Evolutionary conservation across 2,113 vertebrate genomes (phyloP), one percentile per base, ranked within the genome.

Genomic region (Apteryx mantelli): DNA sequence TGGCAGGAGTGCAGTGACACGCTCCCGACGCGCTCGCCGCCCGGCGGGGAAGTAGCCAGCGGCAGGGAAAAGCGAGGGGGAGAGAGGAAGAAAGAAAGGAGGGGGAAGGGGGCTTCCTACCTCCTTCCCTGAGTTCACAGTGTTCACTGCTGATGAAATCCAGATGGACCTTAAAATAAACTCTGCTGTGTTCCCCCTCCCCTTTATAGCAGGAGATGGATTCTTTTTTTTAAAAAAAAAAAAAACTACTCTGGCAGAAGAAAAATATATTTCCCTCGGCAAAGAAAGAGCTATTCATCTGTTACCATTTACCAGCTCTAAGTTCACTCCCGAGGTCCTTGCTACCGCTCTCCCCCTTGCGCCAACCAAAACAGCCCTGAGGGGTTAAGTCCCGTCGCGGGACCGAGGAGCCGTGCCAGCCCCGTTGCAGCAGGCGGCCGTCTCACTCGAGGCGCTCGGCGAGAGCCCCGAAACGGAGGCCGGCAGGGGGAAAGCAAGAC

Each of bases 81-180:
- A 46, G 46, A 86, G 20, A 30, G 65, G 74, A 82, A 85, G 86
- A 19, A 34, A 25, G 75, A 85, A 95, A 96, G 34, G 18, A 8
- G 3, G 38, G 52, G 25, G 83, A 60, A 4, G 4, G 73, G 73
- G 71, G 71, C 78, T 82, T 69, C 77, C 55, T 7, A 34, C 82
- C 61, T 86, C 11, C 2, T 56, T 60, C 60, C 56, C 4, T 1
- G 68, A 88, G 70, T 79, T 89, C 86, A 26, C 8, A 15, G 89
- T 44, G 11, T 82, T 86, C 79, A 48, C 85, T 88, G 74, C 85
- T 95, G 96, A 96, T 97, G 89, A 76, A 91, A 96, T 95, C 97
- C 97, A 97, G 97, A 97, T 96, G 96, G 86, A 53, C 88, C 56
- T 93, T 58, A 75, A 95, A 70, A 92, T 89, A 89, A 92, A 88